Percentiles rank a stretch among this genome's conserved stretches.
These are phyloP conservation scores for Drosophila mimica DNA, from an alignment of 2,888 invertebrate genomes.

Conservation along the genomic window DNA sequence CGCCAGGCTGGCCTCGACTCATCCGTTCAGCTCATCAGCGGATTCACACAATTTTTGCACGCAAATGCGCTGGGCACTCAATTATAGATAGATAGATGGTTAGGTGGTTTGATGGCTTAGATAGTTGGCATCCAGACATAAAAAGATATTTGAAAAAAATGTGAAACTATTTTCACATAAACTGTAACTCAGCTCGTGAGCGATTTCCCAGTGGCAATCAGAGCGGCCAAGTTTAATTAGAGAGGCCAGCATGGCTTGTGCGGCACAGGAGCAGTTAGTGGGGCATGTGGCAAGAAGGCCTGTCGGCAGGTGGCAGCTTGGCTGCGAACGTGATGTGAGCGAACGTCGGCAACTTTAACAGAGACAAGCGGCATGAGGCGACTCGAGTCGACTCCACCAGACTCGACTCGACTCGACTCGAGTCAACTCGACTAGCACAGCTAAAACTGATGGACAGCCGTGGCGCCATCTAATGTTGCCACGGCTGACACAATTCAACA, in stretches of 20 bases:
- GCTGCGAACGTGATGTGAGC: conserved; percentile 71
- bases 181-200: conserved; percentile 54
- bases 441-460: conserved; percentile 72
- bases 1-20: conserved; percentile 15
- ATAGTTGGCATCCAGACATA: conserved; percentile 17
- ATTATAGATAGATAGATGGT: conserved; percentile 44
- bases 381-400: conserved; percentile 18
- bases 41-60: conserved; percentile 79
- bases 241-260: conserved; percentile 38
- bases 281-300: conserved; percentile 26
- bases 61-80: conserved; percentile 68
- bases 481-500: conserved; percentile 66
- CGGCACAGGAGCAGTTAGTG: conserved; percentile 11
- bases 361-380: conserved; percentile 51
- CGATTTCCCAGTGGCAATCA: conserved; percentile 81
- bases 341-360: conserved; percentile 62
- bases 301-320: conserved; percentile 37
- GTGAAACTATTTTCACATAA: conserved; percentile 80
- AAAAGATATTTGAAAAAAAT: conserved; percentile 52
- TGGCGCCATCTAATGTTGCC: conserved; percentile 80
- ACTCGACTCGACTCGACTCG: conserved; percentile 21
- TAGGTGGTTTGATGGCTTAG: conserved; percentile 15
- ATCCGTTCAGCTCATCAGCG: conserved; percentile 67
- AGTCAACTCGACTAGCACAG: conserved; percentile 24
- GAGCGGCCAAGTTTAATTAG: conserved; percentile 77